Percentiles rank a stretch among this genome's conserved stretches.
phyloP scores from a whole-genome alignment of 2,113 vertebrate genomes.

The Rutilus rutilus region DNA sequence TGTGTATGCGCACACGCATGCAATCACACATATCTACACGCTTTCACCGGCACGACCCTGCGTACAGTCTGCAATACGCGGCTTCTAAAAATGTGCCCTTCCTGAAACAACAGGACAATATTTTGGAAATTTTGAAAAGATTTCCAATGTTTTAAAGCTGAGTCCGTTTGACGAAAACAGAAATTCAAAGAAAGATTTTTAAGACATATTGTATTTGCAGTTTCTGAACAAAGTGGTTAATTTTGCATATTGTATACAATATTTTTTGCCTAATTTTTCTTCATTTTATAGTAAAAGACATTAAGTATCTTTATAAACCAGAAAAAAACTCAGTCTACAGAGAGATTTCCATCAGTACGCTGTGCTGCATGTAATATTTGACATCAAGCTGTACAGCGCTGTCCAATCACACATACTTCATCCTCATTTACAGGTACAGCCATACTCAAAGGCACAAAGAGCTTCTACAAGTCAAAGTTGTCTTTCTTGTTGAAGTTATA shows the following conservation, averaged over 20 bases:
- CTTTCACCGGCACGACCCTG: not conserved
- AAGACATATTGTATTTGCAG: constrained; percentile 66
- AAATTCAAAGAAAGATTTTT: constrained; percentile 56
- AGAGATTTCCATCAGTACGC: constrained; percentile 75
- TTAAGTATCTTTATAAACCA: constrained; percentile 75
- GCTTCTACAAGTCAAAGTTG: constrained; percentile 80
- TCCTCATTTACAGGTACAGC: constrained; percentile 84
- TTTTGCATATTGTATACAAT: constrained; percentile 80
- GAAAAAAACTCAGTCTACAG: constrained; percentile 76
- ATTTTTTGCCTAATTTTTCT: constrained; percentile 59
- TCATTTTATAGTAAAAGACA: constrained; percentile 80
- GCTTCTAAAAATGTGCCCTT: constrained; percentile 71
- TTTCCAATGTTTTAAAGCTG: constrained; percentile 78
- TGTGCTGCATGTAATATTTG: constrained; percentile 76
- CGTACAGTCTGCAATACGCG: constrained; percentile 54
- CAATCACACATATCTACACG: constrained; percentile 46
- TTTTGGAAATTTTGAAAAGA: constrained; percentile 72
- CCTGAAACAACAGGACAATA: constrained; percentile 73
- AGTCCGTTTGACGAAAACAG: constrained; percentile 45
- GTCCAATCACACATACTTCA: constrained; percentile 83
- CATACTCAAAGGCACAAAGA: constrained; percentile 87
- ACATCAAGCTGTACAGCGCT: constrained; percentile 84
- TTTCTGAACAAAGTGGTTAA: constrained; percentile 74
- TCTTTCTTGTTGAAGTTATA: constrained; percentile 82
- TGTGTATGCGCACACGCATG: constrained; percentile 52